phyloP scores from a whole-genome alignment of 2,113 vertebrate genomes.

The Taurulus bubalis region DNA sequence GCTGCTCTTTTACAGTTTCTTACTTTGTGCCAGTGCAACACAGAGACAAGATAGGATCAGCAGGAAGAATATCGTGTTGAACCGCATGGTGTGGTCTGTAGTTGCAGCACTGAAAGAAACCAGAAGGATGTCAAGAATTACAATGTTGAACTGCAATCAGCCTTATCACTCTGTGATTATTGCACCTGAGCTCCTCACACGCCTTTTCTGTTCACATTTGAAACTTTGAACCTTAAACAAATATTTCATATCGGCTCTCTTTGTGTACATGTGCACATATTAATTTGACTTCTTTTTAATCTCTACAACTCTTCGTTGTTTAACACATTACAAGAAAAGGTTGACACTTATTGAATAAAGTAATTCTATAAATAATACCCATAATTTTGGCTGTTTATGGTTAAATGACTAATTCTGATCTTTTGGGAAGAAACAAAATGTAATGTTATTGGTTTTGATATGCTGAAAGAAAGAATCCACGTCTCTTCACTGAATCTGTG shows the following conservation, averaged over 20 bases:
- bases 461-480: background rate
- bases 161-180: conserved; percentile 39
- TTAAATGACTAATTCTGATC: background rate
- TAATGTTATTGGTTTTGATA: background rate
- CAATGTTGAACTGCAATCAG: conserved; percentile 6
- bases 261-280: background rate
- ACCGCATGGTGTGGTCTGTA: conserved; percentile 68
- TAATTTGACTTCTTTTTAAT: background rate
- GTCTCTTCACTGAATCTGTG: background rate
- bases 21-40: conserved; percentile 78
- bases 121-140: background rate
- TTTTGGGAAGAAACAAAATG: background rate
- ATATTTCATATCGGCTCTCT: background rate
- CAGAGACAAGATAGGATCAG: conserved; percentile 61
- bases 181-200: conserved; percentile 5
- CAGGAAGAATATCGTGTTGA: conserved; percentile 61
- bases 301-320: background rate
- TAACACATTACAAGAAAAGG: background rate
- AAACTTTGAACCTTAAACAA: conserved; percentile 53
- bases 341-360: background rate
- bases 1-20: background rate
- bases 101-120: conserved; percentile 21
- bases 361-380: no score
- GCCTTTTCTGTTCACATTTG: background rate
- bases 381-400: background rate